Conservation (phyloP, 2,113 vertebrate species). For the Prunella fulvescens region DNA sequence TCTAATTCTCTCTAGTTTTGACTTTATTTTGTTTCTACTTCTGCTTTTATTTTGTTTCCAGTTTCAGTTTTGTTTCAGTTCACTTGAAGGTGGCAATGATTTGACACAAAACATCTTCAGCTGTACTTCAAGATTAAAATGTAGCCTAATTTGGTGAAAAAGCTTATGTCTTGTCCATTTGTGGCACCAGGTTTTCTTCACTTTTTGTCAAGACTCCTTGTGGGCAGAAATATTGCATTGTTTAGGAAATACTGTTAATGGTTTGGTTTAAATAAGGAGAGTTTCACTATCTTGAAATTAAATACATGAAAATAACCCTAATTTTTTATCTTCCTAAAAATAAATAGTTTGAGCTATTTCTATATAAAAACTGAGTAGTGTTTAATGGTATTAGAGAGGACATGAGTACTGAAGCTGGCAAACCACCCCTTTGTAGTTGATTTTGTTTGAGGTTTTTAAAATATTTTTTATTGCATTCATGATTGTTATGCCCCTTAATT, state of each 20-base stretch:
- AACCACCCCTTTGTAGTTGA: not conserved
- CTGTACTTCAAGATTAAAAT: not conserved
- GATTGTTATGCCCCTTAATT: not conserved
- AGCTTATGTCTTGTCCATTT: not conserved
- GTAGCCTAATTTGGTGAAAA: not conserved
- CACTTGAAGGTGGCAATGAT: not conserved
- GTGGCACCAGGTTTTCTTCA: not conserved
- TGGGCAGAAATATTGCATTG: not conserved
- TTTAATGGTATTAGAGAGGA: not conserved
- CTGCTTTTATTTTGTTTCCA: not conserved
- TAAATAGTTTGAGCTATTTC: not conserved
- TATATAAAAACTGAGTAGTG: not conserved
- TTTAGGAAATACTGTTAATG: not conserved
- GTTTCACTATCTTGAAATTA: not conserved
- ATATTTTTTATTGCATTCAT: not conserved
- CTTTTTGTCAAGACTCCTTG: not conserved
- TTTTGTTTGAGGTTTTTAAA: not conserved
- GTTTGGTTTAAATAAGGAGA: not conserved
- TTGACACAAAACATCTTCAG: not conserved
- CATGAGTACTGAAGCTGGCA: not conserved
- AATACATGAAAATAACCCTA: not conserved
- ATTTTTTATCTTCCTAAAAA: not conserved
- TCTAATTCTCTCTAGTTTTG: not conserved
- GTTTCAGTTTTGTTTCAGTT: not conserved
- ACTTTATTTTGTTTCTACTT: not conserved